Conservation (phyloP, 2,113 vertebrate species). For the Caranx ignobilis region DNA sequence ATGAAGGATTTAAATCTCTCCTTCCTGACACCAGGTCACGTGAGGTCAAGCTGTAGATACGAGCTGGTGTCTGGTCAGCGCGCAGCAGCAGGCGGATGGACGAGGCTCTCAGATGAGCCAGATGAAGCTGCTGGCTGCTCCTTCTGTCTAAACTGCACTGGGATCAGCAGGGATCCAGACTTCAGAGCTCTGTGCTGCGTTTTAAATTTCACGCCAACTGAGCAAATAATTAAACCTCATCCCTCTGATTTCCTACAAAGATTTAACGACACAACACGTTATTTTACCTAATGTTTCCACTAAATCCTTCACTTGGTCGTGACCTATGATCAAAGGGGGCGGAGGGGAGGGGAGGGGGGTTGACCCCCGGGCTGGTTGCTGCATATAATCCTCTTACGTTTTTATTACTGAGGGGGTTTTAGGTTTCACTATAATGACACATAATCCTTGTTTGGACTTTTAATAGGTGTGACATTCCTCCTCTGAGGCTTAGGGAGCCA, state of each 20-base stretch:
- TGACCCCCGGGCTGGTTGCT: conserved; percentile 34
- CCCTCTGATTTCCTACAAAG: neutral
- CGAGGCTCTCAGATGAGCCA: too few species aligned
- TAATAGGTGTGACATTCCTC: conserved; percentile 70
- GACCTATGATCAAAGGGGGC: conserved; percentile 35
- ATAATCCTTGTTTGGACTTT: conserved; percentile 63
- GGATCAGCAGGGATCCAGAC: neutral
- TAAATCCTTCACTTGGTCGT: conserved; percentile 31
- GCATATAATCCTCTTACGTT: conserved; percentile 66
- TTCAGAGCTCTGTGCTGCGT: too few species aligned
- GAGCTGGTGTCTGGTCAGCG: conserved; percentile 6
- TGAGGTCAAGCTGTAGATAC: conserved; percentile 23
- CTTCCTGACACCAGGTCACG: neutral
- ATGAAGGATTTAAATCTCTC: conserved; percentile 20
- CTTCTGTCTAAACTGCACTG: neutral
- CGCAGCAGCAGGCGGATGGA: neutral
- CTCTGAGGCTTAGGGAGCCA: conserved; percentile 44
- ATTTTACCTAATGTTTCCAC: conserved; percentile 4
- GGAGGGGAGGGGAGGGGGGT: conserved; percentile 7
- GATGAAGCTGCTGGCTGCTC: too few species aligned
- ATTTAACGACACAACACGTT: neutral
- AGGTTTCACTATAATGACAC: conserved; percentile 52
- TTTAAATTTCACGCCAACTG: neutral
- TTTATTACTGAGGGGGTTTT: conserved; percentile 57
- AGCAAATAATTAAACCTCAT: conserved; percentile 2